Percentiles rank a stretch among this genome's conserved stretches.
phyloP scores from a whole-genome alignment of 2,113 vertebrate genomes.

The Phalacrocorax brasilianus region DNA sequence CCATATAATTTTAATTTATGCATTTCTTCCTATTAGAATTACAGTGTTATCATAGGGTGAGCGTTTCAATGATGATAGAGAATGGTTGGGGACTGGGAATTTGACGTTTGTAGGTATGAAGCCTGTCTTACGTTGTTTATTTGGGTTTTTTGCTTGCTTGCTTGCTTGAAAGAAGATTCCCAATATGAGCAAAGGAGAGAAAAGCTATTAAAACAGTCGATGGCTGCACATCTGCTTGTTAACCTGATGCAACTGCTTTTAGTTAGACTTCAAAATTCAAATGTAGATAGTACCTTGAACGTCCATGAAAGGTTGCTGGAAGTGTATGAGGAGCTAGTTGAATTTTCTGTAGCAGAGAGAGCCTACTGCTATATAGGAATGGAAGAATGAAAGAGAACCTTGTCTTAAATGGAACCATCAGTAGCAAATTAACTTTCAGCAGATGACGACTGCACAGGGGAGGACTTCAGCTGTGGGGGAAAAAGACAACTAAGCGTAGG shows the following conservation, averaged over 20 bases:
- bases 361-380: background rate
- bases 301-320: background rate
- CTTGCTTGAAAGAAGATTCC: background rate
- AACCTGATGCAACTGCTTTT: background rate
- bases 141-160: background rate
- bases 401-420: background rate
- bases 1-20: conserved; percentile 61
- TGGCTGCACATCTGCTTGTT: background rate
- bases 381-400: background rate
- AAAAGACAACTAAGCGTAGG: background rate
- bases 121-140: background rate
- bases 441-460: background rate
- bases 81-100: background rate
- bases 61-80: background rate
- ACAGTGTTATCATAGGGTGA: background rate
- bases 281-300: background rate
- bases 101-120: background rate
- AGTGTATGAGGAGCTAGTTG: background rate
- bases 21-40: conserved; percentile 58
- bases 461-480: background rate
- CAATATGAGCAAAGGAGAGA: background rate
- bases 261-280: background rate
- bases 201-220: background rate
- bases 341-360: background rate
- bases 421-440: conserved; percentile 12